Evolutionary conservation across 2,888 invertebrate genomes (phyloP).

Genomic region (Melipona beecheii): DNA sequence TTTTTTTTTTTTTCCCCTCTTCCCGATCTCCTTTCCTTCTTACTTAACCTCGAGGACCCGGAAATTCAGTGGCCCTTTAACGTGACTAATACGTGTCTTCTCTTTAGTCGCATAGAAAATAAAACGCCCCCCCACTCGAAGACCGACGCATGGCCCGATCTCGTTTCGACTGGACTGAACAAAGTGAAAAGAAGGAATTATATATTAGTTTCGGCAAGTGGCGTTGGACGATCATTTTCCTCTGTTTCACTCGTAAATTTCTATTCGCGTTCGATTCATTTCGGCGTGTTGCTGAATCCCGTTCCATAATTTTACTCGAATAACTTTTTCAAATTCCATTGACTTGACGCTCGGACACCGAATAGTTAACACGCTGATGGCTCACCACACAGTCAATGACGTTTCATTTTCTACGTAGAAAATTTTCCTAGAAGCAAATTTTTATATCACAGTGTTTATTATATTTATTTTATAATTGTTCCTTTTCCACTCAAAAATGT

Average conservation of each 20-base stretch:
- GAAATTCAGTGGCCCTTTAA: conserved; percentile 68
- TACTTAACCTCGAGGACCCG: conserved; percentile 55
- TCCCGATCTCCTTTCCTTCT: conserved; percentile 27
- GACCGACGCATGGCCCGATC: not conserved
- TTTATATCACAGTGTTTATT: no score
- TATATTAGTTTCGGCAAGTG: not conserved
- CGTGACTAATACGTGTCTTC: conserved; percentile 48
- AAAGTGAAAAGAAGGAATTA: not conserved
- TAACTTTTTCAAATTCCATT: no score
- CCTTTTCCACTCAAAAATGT: no score
- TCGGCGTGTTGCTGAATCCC: no score
- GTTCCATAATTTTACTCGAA: no score
- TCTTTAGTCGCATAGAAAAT: not conserved
- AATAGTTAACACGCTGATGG: no score
- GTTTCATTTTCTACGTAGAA: no score
- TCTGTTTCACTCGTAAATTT: not conserved
- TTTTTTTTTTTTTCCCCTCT: not conserved
- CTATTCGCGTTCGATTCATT: not conserved
- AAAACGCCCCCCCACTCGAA: conserved; percentile 2
- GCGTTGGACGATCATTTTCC: rapidly evolving
- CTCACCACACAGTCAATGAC: no score
- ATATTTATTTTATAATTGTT: no score
- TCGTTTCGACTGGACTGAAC: conserved; percentile 13
- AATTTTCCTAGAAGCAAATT: no score
- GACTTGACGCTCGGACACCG: no score